phyloP scores from a whole-genome alignment of 2,888 invertebrate genomes.

The Hermodice carunculata region DNA sequence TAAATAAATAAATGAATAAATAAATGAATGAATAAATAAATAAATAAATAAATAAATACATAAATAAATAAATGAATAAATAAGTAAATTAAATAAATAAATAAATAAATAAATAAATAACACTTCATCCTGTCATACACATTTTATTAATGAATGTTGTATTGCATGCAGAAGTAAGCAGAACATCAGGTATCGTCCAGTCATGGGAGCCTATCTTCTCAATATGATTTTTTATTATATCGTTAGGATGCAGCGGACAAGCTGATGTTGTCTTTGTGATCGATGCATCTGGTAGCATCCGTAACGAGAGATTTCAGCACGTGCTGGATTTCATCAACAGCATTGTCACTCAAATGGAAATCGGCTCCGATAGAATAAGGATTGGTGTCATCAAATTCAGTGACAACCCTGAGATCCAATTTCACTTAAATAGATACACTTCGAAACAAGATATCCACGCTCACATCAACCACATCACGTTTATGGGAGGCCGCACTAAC shows the following conservation, averaged over 20 bases:
- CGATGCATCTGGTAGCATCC: slow-evolving; percentile 36
- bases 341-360: slow-evolving; percentile 23
- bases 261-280: slow-evolving; percentile 32
- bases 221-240: not conserved
- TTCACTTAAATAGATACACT: slow-evolving; percentile 27
- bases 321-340: slow-evolving; percentile 22
- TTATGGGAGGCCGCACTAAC: slow-evolving; percentile 20
- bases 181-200: too few species aligned
- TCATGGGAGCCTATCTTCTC: not conserved
- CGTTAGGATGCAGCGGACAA: slow-evolving; percentile 25
- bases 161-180: too few species aligned
- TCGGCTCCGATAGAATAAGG: slow-evolving; percentile 16
- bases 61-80: too few species aligned
- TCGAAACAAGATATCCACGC: slow-evolving; percentile 30
- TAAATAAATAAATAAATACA: too few species aligned
- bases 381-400: slow-evolving; percentile 33
- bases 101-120: too few species aligned
- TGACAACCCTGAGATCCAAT: slow-evolving; percentile 30
- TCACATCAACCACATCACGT: slow-evolving; percentile 18
- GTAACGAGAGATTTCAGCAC: slow-evolving; percentile 29
- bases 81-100: too few species aligned
- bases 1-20: too few species aligned
- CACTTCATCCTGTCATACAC: too few species aligned
- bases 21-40: too few species aligned
- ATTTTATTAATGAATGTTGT: too few species aligned